Evolutionary conservation across 2,113 vertebrate species (phyloP), one percentile per base, ranked within the genome.

Genomic region (Kobus ellipsiprymnus): DNA sequence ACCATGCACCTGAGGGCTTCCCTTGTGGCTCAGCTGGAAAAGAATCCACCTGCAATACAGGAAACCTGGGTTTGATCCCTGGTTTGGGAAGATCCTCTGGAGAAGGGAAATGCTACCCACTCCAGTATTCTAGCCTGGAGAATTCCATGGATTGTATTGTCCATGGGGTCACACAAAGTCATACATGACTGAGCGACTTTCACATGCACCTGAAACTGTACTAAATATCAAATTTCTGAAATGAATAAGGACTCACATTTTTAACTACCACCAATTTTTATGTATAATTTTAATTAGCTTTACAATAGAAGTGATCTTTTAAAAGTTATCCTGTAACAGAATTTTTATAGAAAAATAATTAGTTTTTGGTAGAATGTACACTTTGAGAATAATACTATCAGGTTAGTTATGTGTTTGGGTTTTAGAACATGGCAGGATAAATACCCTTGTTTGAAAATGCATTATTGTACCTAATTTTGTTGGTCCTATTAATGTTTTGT

Each of bases 381-480:
- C 6, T 84, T 98, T 27, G 88, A 91, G 48, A 97, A 81, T 97
- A 90, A 95, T 67, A 3, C 19, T 93, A 44, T 62, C 52, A 77
- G 46, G 46, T 97, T 97, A 83, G 50, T 59, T 89, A 88, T 88
- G 44, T 88, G 36, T 94, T 97, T 55, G 13, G 4, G 17, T 46
- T 94, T 95, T 90, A 95, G 44, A 96, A 90, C 19, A 87, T 54
- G 27, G 15, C 48, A 91, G n/a, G n/a, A 96, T 94, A 95, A 97
- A 97, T 90, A 90, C 46, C 67, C 54, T 93, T 88, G n/a, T 67
- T 96, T 96, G 87, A 95, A 97, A 97, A 85, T 96, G 46, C 67
- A 83, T 94, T 96, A 97, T 98, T 91, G 46, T 23, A 92, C 36
- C 88, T 97, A 96, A 97, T 97, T 97, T 97, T 91, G 54, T 95